Base-by-base conservation (phyloP, 2,797 vertebrate genomes). In the Urophycis tenuis region DNA sequence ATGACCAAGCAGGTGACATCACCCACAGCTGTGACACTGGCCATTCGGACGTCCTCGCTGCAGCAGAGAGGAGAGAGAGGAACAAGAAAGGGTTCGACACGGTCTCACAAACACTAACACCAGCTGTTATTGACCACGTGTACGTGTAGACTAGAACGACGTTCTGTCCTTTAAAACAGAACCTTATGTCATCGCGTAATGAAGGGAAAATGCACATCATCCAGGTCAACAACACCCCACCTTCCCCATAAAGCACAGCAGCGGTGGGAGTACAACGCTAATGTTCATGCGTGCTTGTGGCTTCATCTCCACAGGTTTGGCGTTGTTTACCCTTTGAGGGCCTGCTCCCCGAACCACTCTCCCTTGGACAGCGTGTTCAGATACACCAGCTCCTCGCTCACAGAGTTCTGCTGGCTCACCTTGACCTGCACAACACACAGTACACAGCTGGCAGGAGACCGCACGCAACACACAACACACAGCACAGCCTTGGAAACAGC, bases 1-100 rank as follows among this genome's bases (percentile, higher is more conserved):
- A 98, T 95, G 81, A 98, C 96, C 79, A 98, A 93, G 85, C 96
- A 98, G 1, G 94, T 97, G 86, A 97, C 96, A 0, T 95, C 93
- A 83, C 96, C 95, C 64, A 95, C 92, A 0, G 96, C 95, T 0
- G 96, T 96, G 74, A 97, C 93, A 0, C 95, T 98, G 77, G 96
- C 96, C 0, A 95, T 97, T 45, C 96, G 94, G 17, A 98, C 92
- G 74, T 98, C 96, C 85, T 98, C 96, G 39, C 96, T 98, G 75
- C 25, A 39, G 19, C 30, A 7, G 19, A 32, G 7, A 25, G 29
- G 9, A 72, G 8, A 49, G 0, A 32, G 31, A 39, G 29, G 1
- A 6, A 74, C 6, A 60, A 0, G 25, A 25, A 1, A 17, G 32
- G 39, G 3, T 29, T 14, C 22, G 22, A 34, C 34, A 11, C 19